Evolutionary conservation across 2,888 invertebrate species (phyloP), one percentile per base, ranked within the genome.

Genomic region (Leucoma salicis): DNA sequence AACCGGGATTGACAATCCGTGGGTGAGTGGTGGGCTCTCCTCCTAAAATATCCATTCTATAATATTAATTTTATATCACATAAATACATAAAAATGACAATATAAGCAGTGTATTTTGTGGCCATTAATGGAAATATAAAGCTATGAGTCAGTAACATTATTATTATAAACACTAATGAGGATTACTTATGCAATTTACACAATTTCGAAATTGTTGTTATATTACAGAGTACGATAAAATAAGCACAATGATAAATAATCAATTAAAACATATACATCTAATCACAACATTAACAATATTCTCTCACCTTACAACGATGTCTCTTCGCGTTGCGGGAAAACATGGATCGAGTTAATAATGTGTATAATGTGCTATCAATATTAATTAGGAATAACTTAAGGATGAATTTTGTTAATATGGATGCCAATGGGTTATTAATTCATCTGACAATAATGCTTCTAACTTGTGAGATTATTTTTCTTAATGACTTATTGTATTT

Each of bases 261-360:
- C 21, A 21, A 21, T 1, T 21, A 8, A 8, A 3, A 21, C 2
- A 41, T 31, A 48, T 39, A 43, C 42, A 35, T 16, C 21, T 31
- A 50, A 35, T 43, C 21, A 21, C 43, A 36, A 31, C 49, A 44
- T 53, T 49, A 55, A 35, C 43, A 35, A 50, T 38, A 48, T 55
- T 48, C 39, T 60, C 80, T 78, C 73, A 82, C 83, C 82, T 83
- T 60, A 58, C 58, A 33, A 61, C 57, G 51, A 68, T 68, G 46
- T 73, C 76, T 78, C 85, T 86, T 70, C 70, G 68, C 55, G 74
- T 58, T 62, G 84, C 85, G 65, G 77, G 74, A 76, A 77, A 80
- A 80, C 64, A 81, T 63, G 66, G 63, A 60, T 49, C 54, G 74
- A 77, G 72, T 79, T 76, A 78, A 66, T 75, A 69, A 59, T 38